Evolutionary conservation across 1,140 invertebrate species (phyloP).

Genomic region (Melipona quadrifasciata): DNA sequence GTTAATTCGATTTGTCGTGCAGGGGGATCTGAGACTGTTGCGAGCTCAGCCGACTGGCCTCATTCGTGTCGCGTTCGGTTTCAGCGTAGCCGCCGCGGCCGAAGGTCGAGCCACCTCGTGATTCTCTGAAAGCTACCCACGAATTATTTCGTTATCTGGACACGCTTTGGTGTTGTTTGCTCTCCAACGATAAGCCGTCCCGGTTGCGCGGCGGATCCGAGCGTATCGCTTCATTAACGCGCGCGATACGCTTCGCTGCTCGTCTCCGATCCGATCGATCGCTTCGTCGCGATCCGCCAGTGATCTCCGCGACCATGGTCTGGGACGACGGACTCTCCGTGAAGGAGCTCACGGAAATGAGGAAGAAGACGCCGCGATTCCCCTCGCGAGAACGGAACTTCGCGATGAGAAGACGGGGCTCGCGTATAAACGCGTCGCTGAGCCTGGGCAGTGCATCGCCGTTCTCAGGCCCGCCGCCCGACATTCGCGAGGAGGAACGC

Average conservation of each 20-base stretch:
- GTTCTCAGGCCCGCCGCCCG: slow-evolving; percentile 44
- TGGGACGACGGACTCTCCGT: slow-evolving; percentile 79
- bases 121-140: not conserved
- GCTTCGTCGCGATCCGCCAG: not conserved
- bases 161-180: not conserved
- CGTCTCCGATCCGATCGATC: not conserved
- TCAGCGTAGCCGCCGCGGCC: slow-evolving; percentile 42
- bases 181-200: slow-evolving; percentile 5
- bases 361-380: slow-evolving; percentile 85
- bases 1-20: slow-evolving; percentile 66
- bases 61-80: slow-evolving; percentile 34
- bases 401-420: slow-evolving; percentile 82
- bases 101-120: slow-evolving; percentile 36
- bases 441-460: slow-evolving; percentile 55
- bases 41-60: slow-evolving; percentile 3
- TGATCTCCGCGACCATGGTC: slow-evolving; percentile 66
- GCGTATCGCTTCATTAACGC: not conserved
- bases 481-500: slow-evolving; percentile 51
- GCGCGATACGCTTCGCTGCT: not conserved
- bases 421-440: slow-evolving; percentile 60
- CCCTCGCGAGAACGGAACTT: slow-evolving; percentile 86
- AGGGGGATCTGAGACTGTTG: slow-evolving; percentile 1
- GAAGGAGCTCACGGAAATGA: slow-evolving; percentile 80
- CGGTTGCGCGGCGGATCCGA: not conserved
- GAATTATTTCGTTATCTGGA: not conserved